phyloP scores from a whole-genome alignment of 2,113 vertebrate genomes.

The Donacobius atricapilla region DNA sequence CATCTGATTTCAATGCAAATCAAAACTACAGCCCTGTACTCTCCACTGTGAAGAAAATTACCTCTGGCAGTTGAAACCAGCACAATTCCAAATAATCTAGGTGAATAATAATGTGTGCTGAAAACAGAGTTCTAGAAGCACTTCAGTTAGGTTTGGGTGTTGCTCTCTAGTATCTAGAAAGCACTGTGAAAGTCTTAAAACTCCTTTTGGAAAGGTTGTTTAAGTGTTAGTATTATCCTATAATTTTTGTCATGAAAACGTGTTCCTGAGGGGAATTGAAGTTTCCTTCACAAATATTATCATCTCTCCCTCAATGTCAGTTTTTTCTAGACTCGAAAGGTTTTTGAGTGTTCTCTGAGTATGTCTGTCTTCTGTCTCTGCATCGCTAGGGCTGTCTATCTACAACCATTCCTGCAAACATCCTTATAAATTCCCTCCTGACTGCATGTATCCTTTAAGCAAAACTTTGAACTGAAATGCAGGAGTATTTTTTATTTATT shows the following conservation, averaged over 20 bases:
- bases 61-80: not conserved
- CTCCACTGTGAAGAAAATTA: not conserved
- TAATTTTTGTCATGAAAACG: not conserved
- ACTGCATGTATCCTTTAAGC: not conserved
- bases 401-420: not conserved
- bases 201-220: not conserved
- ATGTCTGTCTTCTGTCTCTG: not conserved
- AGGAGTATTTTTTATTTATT: not conserved
- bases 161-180: not conserved
- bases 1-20: not conserved
- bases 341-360: not conserved
- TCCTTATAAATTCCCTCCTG: not conserved
- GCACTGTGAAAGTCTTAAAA: not conserved
- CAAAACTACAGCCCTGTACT: not conserved
- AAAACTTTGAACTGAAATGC: not conserved
- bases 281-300: not conserved
- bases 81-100: not conserved
- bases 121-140: not conserved
- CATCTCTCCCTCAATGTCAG: not conserved
- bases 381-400: accelerated
- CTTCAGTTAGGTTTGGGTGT: not conserved
- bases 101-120: not conserved
- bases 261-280: not conserved
- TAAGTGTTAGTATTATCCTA: not conserved
- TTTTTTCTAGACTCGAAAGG: not conserved